Percentiles rank a stretch among this genome's conserved stretches.
These are phyloP conservation scores for Phymanthus crucifer DNA, from an alignment of 92 coral and sea anemone species.

Conservation along the genomic window DNA sequence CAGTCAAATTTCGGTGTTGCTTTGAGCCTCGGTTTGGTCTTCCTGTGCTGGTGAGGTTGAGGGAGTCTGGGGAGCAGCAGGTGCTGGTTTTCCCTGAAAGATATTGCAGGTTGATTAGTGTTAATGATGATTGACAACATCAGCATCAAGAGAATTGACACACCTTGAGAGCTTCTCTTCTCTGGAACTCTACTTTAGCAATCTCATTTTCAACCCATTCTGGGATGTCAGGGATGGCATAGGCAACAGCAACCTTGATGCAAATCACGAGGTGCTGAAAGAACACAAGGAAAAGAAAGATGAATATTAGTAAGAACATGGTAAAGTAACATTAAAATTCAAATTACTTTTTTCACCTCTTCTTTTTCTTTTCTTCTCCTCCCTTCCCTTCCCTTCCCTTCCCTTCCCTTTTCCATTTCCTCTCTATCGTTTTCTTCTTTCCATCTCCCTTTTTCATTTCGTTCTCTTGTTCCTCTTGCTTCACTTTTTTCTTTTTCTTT, in stretches of 20 bases:
- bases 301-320: not conserved
- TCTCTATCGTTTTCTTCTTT: too few relatives aligned
- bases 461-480: too few relatives aligned
- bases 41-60: slow-evolving; percentile 20
- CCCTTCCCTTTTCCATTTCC: too few relatives aligned
- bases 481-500: too few relatives aligned
- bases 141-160: not conserved
- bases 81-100: slow-evolving; percentile 20
- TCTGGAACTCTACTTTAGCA: slow-evolving; percentile 91
- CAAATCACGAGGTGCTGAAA: slow-evolving; percentile 87
- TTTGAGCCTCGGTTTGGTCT: not conserved
- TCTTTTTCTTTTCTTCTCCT: too few relatives aligned
- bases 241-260: slow-evolving; percentile 95
- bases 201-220: slow-evolving; percentile 99
- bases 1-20: slow-evolving; percentile 11
- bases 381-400: too few relatives aligned
- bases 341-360: too few relatives aligned
- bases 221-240: slow-evolving; percentile 97
- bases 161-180: slow-evolving; percentile 91
- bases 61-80: slow-evolving; percentile 27
- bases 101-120: not conserved
- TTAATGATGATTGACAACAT: not conserved
- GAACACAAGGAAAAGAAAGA: not conserved
- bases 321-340: not conserved
- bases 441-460: too few relatives aligned